These are phyloP conservation scores for Xenopus petersii DNA, from an alignment of 2,797 vertebrate species.

Conservation along the genomic window DNA sequence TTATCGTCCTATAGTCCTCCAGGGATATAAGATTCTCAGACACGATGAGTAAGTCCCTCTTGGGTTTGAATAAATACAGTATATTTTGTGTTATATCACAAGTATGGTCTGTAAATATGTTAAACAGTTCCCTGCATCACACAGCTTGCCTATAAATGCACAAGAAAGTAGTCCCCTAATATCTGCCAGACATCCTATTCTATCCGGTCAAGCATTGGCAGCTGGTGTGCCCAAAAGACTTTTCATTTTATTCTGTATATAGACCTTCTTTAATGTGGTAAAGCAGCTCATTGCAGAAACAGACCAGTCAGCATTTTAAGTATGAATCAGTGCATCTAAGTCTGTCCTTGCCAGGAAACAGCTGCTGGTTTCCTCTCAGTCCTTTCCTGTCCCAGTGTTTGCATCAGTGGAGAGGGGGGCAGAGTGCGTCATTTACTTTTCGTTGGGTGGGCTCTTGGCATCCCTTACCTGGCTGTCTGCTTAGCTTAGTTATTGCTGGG, in stretches of 20 bases:
- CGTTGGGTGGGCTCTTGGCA: not conserved
- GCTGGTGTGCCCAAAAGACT: not conserved
- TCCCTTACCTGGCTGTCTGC: not conserved
- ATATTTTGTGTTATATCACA: too few relatives aligned
- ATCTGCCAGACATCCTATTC: too few relatives aligned
- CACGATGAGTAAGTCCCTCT: too few relatives aligned
- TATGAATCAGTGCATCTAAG: not conserved
- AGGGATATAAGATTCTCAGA: too few relatives aligned
- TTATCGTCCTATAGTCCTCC: too few relatives aligned
- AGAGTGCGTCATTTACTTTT: not conserved
- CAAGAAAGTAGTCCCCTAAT: not conserved
- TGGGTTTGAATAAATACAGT: too few relatives aligned
- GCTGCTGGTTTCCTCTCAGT: slow-evolving; percentile 10
- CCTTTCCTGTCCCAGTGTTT: slow-evolving; percentile 7
- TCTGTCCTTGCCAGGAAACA: slow-evolving; percentile 28
- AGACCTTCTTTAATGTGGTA: not conserved
- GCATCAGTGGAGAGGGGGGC: not conserved
- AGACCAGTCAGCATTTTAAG: slow-evolving; percentile 26
- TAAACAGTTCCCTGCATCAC: too few relatives aligned
- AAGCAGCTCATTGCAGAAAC: slow-evolving; percentile 17
- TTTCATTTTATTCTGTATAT: not conserved
- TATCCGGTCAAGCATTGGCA: too few relatives aligned
- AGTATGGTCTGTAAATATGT: too few relatives aligned
- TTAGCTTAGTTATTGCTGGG: too few relatives aligned
- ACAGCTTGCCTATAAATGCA: too few relatives aligned